Percentiles rank a stretch among this genome's conserved stretches.
Conservation (phyloP, 2,797 vertebrate species). For the Phyllotis vaccarum region DNA sequence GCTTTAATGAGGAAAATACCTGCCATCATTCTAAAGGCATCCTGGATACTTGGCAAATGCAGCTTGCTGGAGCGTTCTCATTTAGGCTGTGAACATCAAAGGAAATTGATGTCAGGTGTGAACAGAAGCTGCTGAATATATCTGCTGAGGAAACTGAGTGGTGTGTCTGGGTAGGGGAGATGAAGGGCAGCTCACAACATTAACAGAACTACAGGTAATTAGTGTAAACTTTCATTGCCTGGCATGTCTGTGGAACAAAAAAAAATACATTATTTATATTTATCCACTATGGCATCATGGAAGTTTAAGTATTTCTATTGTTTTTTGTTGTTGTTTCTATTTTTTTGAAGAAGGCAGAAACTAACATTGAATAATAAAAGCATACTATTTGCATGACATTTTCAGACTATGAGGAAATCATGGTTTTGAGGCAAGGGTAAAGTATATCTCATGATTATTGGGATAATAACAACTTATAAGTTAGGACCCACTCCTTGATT, state of each 20-base stretch:
- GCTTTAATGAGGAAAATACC: slow-evolving; percentile 93
- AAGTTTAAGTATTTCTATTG: slow-evolving; percentile 86
- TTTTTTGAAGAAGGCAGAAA: slow-evolving; percentile 79
- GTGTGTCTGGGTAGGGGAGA: slow-evolving; percentile 88
- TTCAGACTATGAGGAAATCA: slow-evolving; percentile 67
- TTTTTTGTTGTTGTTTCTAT: slow-evolving; percentile 80
- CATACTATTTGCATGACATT: slow-evolving; percentile 34
- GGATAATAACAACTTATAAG: slow-evolving; percentile 74
- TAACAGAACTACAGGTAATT: slow-evolving; percentile 92
- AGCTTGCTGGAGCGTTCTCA: slow-evolving; percentile 92
- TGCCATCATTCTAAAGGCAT: slow-evolving; percentile 92
- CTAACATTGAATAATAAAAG: slow-evolving; percentile 84
- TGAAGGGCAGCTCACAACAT: slow-evolving; percentile 91
- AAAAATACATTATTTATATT: slow-evolving; percentile 88
- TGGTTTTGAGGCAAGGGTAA: slow-evolving; percentile 55
- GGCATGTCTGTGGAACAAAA: slow-evolving; percentile 86
- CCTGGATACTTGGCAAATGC: slow-evolving; percentile 91
- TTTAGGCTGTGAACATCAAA: slow-evolving; percentile 95
- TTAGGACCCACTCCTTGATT: slow-evolving; percentile 62
- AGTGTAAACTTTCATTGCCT: slow-evolving; percentile 90
- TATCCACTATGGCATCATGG: slow-evolving; percentile 84
- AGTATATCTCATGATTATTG: slow-evolving; percentile 65
- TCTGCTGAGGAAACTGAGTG: slow-evolving; percentile 89
- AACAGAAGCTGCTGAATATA: slow-evolving; percentile 93
- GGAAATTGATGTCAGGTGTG: slow-evolving; percentile 94